Percentiles rank a stretch among this genome's conserved stretches.
Evolutionary conservation across 2,113 vertebrate genomes (phyloP).

Genomic region (Pantherophis guttatus): DNA sequence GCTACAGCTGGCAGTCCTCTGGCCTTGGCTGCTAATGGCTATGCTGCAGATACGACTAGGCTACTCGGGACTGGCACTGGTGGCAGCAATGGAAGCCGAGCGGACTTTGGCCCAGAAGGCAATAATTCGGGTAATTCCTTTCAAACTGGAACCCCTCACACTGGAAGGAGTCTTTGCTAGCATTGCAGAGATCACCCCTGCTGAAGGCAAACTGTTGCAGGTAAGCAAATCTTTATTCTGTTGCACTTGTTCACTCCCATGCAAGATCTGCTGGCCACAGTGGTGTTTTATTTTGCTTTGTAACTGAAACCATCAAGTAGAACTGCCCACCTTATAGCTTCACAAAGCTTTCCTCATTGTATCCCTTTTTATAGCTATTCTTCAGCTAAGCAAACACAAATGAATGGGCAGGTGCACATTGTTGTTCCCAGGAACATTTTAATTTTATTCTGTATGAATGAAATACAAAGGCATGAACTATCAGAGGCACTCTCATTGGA

Average conservation of each 20-base stretch:
- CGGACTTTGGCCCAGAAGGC: slow-evolving; percentile 82
- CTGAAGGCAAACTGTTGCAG: slow-evolving; percentile 94
- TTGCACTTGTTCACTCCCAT: not conserved
- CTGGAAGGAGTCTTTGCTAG: slow-evolving; percentile 90
- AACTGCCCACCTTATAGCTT: not conserved
- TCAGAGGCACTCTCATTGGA: not conserved
- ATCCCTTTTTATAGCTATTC: not conserved
- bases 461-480: not conserved
- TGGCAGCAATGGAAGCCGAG: slow-evolving; percentile 76
- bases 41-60: slow-evolving; percentile 86
- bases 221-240: slow-evolving; percentile 67
- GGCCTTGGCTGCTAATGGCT: slow-evolving; percentile 95
- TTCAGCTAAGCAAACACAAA: not conserved
- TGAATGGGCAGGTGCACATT: not conserved
- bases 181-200: slow-evolving; percentile 80
- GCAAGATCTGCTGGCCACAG: accelerated
- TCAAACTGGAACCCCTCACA: slow-evolving; percentile 84
- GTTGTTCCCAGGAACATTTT: not conserved
- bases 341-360: not conserved
- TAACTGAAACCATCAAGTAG: accelerated
- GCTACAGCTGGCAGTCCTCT: slow-evolving; percentile 92
- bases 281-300: accelerated
- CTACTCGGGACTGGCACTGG: slow-evolving; percentile 79
- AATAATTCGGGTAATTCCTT: slow-evolving; percentile 86
- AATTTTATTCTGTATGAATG: slow-evolving; percentile 6